These are phyloP conservation scores for Microctenopoma steveboyesi DNA, from an alignment of 2,797 vertebrate genomes.

Conservation along the genomic window DNA sequence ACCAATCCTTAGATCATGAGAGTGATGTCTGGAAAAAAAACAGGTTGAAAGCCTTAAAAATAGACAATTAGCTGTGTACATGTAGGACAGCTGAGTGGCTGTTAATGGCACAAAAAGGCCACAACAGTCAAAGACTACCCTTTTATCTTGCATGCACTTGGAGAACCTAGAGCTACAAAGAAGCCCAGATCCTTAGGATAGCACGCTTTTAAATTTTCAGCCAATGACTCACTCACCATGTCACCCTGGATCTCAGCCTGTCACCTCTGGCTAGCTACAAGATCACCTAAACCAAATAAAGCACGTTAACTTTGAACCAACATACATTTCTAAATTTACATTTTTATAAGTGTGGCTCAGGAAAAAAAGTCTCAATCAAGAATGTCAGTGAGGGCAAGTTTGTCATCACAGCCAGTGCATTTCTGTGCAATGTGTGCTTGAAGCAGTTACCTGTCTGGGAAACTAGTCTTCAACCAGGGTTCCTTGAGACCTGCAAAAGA, in stretches of 20 bases:
- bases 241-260: not conserved
- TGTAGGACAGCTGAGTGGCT: constrained; percentile 93
- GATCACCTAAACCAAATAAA: constrained; percentile 22
- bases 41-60: too few species aligned
- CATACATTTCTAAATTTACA: fast-evolving
- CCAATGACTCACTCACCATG: too few species aligned
- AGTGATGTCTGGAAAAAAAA: not conserved
- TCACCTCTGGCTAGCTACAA: not conserved
- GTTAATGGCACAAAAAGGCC: constrained; percentile 74
- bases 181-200: constrained; percentile 86
- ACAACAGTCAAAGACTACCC: constrained; percentile 89
- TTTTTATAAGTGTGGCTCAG: constrained; percentile 76
- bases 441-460: constrained; percentile 11
- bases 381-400: constrained; percentile 91
- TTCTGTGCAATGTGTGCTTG: fast-evolving
- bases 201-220: constrained; percentile 71
- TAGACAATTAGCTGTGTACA: not conserved
- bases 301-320: not conserved
- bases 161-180: constrained; percentile 83
- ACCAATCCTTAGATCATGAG: fast-evolving
- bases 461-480: too few species aligned
- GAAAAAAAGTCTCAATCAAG: constrained; percentile 73
- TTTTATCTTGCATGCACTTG: constrained; percentile 89
- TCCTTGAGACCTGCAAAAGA: constrained; percentile 9
- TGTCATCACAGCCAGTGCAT: constrained; percentile 83